These are phyloP conservation scores for Ptychodera flava DNA, from an alignment of 35 echinoderm and acorn worm genomes.

Conservation along the genomic window DNA sequence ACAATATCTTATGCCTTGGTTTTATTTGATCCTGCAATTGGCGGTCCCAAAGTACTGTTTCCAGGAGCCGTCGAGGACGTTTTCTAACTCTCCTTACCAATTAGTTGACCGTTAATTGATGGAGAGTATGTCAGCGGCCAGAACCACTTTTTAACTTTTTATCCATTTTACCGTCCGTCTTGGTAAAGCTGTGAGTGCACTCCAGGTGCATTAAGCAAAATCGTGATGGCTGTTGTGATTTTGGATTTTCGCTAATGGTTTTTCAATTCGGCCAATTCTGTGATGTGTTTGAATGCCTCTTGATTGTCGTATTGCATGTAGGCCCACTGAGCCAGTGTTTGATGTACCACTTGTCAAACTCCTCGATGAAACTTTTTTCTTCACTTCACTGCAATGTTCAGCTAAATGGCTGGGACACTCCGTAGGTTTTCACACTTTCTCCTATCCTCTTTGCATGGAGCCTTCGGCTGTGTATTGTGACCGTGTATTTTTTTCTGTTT, in stretches of 20 bases:
- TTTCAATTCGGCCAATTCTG: not conserved
- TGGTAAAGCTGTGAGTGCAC: not conserved
- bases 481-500: too few species aligned
- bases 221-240: not conserved
- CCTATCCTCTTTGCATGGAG: too few species aligned
- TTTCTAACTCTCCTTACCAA: not conserved
- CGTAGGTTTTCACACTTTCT: too few species aligned
- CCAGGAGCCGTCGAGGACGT: not conserved
- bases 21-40: not conserved
- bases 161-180: not conserved
- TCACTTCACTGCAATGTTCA: too few species aligned
- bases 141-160: not conserved
- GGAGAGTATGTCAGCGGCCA: not conserved
- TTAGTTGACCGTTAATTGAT: not conserved
- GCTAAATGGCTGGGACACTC: too few species aligned
- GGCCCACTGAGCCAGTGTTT: too few species aligned
- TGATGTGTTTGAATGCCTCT: not conserved
- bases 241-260: not conserved
- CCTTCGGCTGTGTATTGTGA: too few species aligned
- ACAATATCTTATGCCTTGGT: not conserved
- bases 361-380: too few species aligned
- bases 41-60: not conserved
- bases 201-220: not conserved
- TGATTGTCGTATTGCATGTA: not conserved
- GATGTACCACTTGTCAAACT: too few species aligned